Evolutionary conservation across 2,113 vertebrate genomes (phyloP).

Genomic region (Suncus etruscus): DNA sequence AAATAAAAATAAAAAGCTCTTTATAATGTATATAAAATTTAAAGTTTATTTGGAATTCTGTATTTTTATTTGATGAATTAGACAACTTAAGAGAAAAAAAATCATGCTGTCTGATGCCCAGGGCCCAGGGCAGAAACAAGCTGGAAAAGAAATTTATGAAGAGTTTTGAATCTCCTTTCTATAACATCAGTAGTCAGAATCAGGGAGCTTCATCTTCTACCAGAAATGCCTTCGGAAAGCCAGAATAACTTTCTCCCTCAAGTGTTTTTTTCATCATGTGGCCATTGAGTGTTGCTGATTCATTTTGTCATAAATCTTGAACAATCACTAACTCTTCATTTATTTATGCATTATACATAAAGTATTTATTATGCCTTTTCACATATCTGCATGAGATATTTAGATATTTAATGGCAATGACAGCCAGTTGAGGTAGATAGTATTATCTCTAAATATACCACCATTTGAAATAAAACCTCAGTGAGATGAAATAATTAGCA

Average conservation of each 20-base stretch:
- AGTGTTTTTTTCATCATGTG: conserved; percentile 5
- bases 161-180: not conserved
- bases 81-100: not conserved
- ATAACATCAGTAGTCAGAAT: not conserved
- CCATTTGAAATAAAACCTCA: not conserved
- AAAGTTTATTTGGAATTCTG: not conserved
- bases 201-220: not conserved
- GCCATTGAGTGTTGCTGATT: not conserved
- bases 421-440: not conserved
- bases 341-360: conserved; percentile 7
- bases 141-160: not conserved
- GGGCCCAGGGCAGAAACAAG: not conserved
- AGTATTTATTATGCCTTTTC: not conserved
- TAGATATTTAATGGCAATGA: not conserved
- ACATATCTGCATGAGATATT: not conserved
- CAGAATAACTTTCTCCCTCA: not conserved
- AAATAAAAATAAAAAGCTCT: too few species aligned
- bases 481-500: not conserved
- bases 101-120: not conserved
- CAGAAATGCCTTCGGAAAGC: not conserved
- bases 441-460: not conserved
- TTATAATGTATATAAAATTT: conserved; percentile 25
- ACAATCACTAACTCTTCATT: conserved; percentile 6
- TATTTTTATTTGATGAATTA: conserved; percentile 50
- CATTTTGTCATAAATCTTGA: not conserved